These are phyloP conservation scores for Maniola hyperantus DNA, from an alignment of 2,888 invertebrate species.

Conservation along the genomic window DNA sequence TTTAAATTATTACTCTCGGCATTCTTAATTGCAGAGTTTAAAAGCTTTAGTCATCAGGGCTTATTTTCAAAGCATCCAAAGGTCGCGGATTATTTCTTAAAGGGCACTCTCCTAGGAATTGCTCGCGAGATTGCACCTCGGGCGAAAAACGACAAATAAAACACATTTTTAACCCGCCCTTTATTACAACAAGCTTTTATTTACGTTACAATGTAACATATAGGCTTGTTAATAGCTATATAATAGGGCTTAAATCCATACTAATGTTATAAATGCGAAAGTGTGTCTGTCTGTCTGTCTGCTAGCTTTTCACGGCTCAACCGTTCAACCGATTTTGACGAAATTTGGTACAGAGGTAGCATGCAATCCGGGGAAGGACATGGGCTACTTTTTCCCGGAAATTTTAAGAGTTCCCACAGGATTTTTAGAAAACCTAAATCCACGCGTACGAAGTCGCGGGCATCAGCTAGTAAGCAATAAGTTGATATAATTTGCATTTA, in stretches of 20 bases:
- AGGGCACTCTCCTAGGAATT: slow-evolving; percentile 21
- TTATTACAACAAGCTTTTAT: slow-evolving; percentile 6
- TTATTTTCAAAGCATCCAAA: slow-evolving; percentile 34
- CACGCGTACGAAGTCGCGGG: too few species aligned
- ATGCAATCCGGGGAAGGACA: too few species aligned
- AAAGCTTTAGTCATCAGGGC: slow-evolving; percentile 37
- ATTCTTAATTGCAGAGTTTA: slow-evolving; percentile 37
- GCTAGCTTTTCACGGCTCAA: too few species aligned
- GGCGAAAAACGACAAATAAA: slow-evolving; percentile 8
- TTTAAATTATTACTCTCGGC: slow-evolving; percentile 35
- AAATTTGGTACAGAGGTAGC: too few species aligned
- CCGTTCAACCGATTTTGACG: too few species aligned
- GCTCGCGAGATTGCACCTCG: slow-evolving; percentile 8
- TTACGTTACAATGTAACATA: slow-evolving; percentile 3
- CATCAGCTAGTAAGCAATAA: too few species aligned
- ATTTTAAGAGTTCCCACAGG: too few species aligned
- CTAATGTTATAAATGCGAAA: too few species aligned
- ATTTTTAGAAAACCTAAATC: too few species aligned
- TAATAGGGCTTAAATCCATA: neutral
- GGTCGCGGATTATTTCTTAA: slow-evolving; percentile 34
- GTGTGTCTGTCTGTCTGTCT: too few species aligned
- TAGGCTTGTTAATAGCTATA: slow-evolving; percentile 7
- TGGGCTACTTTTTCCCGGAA: too few species aligned
- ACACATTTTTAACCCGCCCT: slow-evolving; percentile 5
- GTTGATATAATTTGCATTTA: neutral